Base-by-base conservation (phyloP, 2,797 vertebrate genomes). In the Falco concolor region DNA sequence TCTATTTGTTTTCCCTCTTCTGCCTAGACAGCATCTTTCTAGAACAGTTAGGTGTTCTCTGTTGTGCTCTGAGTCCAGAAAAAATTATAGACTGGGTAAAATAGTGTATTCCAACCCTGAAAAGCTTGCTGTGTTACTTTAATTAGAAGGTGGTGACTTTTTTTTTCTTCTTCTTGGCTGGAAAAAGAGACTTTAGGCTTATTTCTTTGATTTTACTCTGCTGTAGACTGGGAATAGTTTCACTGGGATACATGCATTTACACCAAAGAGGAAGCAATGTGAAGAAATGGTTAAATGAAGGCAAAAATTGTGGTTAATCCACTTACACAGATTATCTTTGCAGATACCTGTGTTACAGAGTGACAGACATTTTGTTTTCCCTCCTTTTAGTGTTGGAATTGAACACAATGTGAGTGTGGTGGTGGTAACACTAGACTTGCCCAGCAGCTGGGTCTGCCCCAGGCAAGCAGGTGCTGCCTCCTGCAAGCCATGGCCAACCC, bases 291-390 rank as follows among this genome's bases (percentile, higher is more conserved):
- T 52, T 70, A n/a, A 70, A 63, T 45, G 14, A 67, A 93, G 17
- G 3, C 0, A 32, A 45, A 72, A 81, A 6, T 19, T 25, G 12
- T 30, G 21, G 13, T 38, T 52, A 28, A 59, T 49, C 23, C 19
- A 49, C 3, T 74, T 50, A 30, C 5, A 22, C 8, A 23, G 17
- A 8, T 79, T 64, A 13, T n/a, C 8, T 89, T 53, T 68, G 45
- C 11, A 21, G 40, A 36, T 50, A 21, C 6, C 18, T 47, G 12
- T 4, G 1, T 16, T 47, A 15, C 61, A n/a, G 47, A 69, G 8
- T 19, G 22, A 70, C 59, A 79, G 20, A 0, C 1, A 1, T 9
- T 9, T 36, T 76, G 6, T 24, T 63, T n/a, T 2, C 22, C 5
- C 2, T 5, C 5, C 10, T 80, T 63, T 67, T 12, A 74, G 18